Percentiles rank a stretch among this genome's conserved stretches.
Conservation (phyloP, 2,888 invertebrate genomes). For the Sesia apiformis region DNA sequence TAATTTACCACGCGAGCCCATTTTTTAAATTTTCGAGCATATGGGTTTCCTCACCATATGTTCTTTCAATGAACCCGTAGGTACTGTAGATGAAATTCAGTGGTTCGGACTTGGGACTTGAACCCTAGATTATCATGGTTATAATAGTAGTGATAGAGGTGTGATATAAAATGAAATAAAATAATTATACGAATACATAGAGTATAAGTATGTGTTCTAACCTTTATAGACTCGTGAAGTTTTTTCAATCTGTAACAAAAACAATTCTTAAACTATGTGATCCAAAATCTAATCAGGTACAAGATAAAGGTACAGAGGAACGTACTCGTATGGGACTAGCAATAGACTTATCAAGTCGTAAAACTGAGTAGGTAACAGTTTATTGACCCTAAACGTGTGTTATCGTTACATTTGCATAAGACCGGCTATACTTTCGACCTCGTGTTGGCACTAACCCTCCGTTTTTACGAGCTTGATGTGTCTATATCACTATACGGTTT, state of each 20-base stretch:
- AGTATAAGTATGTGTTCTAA: neutral
- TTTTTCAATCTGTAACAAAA: constrained; percentile 35
- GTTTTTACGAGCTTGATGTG: constrained; percentile 40
- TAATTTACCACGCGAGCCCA: too few species aligned
- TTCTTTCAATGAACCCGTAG: too few species aligned
- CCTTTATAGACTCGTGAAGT: constrained; percentile 3
- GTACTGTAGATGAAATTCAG: too few species aligned
- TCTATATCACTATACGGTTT: neutral
- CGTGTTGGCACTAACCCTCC: constrained; percentile 41
- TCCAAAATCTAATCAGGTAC: constrained; percentile 15
- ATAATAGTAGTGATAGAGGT: too few species aligned
- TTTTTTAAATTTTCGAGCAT: too few species aligned
- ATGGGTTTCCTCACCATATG: too few species aligned
- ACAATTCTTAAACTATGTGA: constrained; percentile 29
- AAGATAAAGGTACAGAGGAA: neutral
- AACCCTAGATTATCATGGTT: too few species aligned
- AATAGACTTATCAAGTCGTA: constrained; percentile 69
- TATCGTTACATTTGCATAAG: constrained; percentile 70
- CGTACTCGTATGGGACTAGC: neutral
- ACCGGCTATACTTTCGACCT: constrained; percentile 34
- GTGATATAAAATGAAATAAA: too few species aligned
- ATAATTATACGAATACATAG: too few species aligned
- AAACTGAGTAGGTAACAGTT: constrained; percentile 65
- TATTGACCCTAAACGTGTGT: constrained; percentile 68
- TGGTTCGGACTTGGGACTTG: too few species aligned